A percentile compares a stretch with the other conserved stretches of the same genome.
phyloP scores from a whole-genome alignment of 2,113 vertebrate species.

The Sander lucioperca region DNA sequence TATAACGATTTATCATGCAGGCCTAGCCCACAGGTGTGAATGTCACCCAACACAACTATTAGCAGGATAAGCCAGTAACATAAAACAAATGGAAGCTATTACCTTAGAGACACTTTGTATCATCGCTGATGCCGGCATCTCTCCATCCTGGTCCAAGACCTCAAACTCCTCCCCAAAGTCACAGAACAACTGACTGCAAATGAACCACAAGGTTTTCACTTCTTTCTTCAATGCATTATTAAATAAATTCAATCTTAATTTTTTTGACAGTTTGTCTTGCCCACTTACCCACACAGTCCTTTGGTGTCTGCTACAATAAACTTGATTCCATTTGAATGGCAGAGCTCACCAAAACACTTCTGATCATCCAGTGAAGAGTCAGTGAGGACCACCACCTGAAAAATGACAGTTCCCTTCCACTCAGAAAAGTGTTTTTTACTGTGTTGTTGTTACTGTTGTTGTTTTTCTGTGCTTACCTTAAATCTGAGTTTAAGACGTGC shows the following conservation, averaged over 20 bases:
- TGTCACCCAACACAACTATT: not conserved
- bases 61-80: not conserved
- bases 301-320: conserved; percentile 89
- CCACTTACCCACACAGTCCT: conserved; percentile 91
- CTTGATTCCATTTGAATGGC: conserved; percentile 82
- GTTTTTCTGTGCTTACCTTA: not conserved
- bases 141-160: conserved; percentile 82
- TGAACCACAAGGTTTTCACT: conserved; percentile 11
- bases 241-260: not conserved
- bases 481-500: not conserved
- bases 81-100: conserved; percentile 5
- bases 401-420: not conserved
- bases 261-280: not conserved
- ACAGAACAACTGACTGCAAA: conserved; percentile 91
- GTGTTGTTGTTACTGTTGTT: not conserved
- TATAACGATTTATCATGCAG: too few species aligned
- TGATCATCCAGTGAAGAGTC: conserved; percentile 90
- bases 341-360: conserved; percentile 83
- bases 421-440: not conserved
- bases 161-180: conserved; percentile 90
- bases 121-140: conserved; percentile 67
- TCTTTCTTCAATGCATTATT: not conserved
- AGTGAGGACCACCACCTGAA: conserved; percentile 92
- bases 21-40: not conserved
- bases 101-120: conserved; percentile 89